phyloP scores from a whole-genome alignment of 92 coral and sea anemone species.

The Paragorgia papillata region DNA sequence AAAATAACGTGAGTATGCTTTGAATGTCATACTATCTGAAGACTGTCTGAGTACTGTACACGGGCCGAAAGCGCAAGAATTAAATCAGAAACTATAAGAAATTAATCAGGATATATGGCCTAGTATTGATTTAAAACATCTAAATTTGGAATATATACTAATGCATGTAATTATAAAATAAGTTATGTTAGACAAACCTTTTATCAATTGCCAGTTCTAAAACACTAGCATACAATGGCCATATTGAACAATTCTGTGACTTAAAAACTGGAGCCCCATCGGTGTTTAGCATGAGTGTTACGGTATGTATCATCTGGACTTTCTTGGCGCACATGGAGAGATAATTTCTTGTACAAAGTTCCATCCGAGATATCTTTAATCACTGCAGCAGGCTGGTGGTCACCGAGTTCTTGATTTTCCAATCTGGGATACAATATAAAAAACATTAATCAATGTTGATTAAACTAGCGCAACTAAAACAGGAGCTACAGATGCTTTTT shows the following conservation, averaged over 20 bases:
- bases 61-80: too few relatives aligned
- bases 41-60: too few relatives aligned
- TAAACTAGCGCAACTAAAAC: not conserved
- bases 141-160: too few relatives aligned
- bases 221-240: conserved; percentile 61
- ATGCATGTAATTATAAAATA: too few relatives aligned
- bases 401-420: conserved; percentile 32
- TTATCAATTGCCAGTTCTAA: conserved; percentile 49
- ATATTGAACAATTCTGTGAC: conserved; percentile 56
- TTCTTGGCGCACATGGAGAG: too few relatives aligned
- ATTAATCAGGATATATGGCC: too few relatives aligned
- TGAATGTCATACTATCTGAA: too few relatives aligned
- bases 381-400: conserved; percentile 30
- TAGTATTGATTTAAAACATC: too few relatives aligned
- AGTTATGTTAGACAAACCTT: too few relatives aligned
- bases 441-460: not conserved
- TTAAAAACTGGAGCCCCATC: conserved; percentile 73
- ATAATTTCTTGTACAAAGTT: conserved; percentile 50
- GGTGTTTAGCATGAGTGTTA: conserved; percentile 57
- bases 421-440: too few relatives aligned
- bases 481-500: not conserved
- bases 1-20: too few relatives aligned
- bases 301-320: conserved; percentile 28
- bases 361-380: conserved; percentile 64
- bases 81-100: too few relatives aligned